A percentile compares a stretch with the other conserved stretches of the same genome.
Conservation (phyloP, 2,888 invertebrate species). For the Seira musarum region DNA sequence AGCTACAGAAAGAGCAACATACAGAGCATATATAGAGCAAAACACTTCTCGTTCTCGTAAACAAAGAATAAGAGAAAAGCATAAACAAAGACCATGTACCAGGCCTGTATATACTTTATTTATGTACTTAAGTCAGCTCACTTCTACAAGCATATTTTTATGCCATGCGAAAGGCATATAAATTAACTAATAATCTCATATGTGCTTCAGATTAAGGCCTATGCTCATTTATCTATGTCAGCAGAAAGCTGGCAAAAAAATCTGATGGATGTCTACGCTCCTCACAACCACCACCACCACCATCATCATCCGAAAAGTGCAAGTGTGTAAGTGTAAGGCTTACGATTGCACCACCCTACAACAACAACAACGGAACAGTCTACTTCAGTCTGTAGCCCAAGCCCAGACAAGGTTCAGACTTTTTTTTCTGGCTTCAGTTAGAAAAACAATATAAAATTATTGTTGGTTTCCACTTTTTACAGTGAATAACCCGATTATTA, state of each 20-base stretch:
- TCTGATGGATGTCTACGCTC: conserved; percentile 44
- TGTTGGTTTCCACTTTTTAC: conserved; percentile 6
- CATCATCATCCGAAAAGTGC: too few relatives aligned
- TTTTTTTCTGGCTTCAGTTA: background rate
- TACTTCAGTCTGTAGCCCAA: background rate
- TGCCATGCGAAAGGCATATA: conserved; percentile 48
- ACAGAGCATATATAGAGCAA: too few relatives aligned
- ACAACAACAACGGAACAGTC: background rate
- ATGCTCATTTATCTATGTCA: conserved; percentile 61
- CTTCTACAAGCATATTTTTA: conserved; percentile 15
- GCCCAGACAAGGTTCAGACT: background rate
- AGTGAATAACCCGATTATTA: conserved; percentile 12
- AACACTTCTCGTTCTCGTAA: background rate
- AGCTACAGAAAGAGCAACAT: too few relatives aligned
- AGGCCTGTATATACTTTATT: background rate
- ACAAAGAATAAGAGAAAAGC: background rate
- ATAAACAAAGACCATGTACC: conserved; percentile 9
- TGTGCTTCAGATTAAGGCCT: conserved; percentile 52
- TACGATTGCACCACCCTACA: background rate
- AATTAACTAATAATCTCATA: conserved; percentile 57
- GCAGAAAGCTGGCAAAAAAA: conserved; percentile 53
- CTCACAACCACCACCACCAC: background rate
- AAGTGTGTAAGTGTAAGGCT: too few relatives aligned
- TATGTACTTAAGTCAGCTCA: background rate
- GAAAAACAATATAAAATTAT: conserved; percentile 3